Evolutionary conservation across 1,140 invertebrate genomes (phyloP), one percentile per base, ranked within the genome.

Genomic region (Caenorhabditis briggsae): DNA sequence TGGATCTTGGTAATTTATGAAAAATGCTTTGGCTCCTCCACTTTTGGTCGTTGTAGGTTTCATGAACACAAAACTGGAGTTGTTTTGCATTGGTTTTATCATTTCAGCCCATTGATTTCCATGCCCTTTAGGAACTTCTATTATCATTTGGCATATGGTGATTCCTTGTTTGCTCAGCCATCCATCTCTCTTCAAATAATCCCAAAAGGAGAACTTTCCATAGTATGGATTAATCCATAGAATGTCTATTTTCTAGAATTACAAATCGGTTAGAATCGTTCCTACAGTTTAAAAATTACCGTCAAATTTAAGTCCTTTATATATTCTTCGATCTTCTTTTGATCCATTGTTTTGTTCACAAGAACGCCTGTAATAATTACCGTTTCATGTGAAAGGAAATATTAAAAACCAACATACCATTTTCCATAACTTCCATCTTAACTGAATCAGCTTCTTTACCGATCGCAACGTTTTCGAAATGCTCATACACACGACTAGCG

Each of bases 1-100:
- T 33, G 59, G 59, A 33, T 64, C 59, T 64, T 33, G 25, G 59
- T 64, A 64, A 16, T 64, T 64, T 9, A 64, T 64, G 11, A 64
- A 64, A 33, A 64, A 64, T 14, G 59, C 59, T 33, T 16, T 64
- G 5, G 59, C 59, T 33, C 59, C 59, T 9, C 25, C 59, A 14
- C 9, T 64, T 25, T 25, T 64, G 0, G 59, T 64, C 2, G 59
- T 64, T 12, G 59, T 64, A 1, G 59, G 59, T 33, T 25, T 25
- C 59, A 64, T 64, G 16, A 64, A 64, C n/a, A 64, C n/a, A 64
- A 64, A 64, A 11, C 11, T 8, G 25, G 59, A 64, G 11, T 64
- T 64, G 1, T 25, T 33, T 2, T 64, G 9, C 59, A 64, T 33
- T 14, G 20, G 8, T 33, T 64, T 14, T 11, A 64, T 64, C 59